Evolutionary conservation across 1,140 invertebrate species (phyloP).

Genomic region (Macrocentrus cingulum): DNA sequence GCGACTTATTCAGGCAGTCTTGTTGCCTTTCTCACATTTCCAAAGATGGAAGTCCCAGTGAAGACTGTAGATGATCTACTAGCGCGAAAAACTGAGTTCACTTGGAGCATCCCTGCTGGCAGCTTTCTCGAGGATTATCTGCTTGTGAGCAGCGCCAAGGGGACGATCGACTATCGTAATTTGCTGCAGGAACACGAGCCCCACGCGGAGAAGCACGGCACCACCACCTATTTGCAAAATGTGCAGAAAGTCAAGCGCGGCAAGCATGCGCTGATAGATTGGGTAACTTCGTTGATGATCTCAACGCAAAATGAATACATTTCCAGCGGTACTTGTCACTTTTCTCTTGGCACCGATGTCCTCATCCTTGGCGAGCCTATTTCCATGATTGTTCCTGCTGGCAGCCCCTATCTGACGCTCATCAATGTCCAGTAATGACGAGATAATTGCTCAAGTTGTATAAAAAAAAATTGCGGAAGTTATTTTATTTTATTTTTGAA

Average conservation of each 20-base stretch:
- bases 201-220: slow-evolving; percentile 47
- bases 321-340: slow-evolving; percentile 67
- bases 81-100: slow-evolving; percentile 62
- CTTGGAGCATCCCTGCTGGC: slow-evolving; percentile 75
- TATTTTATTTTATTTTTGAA: slow-evolving; percentile 41
- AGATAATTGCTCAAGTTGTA: no score
- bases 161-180: slow-evolving; percentile 46
- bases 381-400: slow-evolving; percentile 70
- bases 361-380: slow-evolving; percentile 76
- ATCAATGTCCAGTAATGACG: slow-evolving; percentile 67
- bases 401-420: slow-evolving; percentile 72
- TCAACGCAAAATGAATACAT: slow-evolving; percentile 66
- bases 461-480: no score
- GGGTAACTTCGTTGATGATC: slow-evolving; percentile 74
- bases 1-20: slow-evolving; percentile 92
- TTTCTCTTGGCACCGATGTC: slow-evolving; percentile 70
- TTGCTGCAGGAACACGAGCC: slow-evolving; percentile 37
- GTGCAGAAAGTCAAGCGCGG: slow-evolving; percentile 65
- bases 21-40: slow-evolving; percentile 91
- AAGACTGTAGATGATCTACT: slow-evolving; percentile 74
- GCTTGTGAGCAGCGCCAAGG: slow-evolving; percentile 59
- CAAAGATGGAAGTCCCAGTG: slow-evolving; percentile 77
- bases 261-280: slow-evolving; percentile 77
- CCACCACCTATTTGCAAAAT: slow-evolving; percentile 47
- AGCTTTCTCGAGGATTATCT: slow-evolving; percentile 75